phyloP scores from a whole-genome alignment of 2,113 vertebrate species.

The Gnathonemus longibarbis region DNA sequence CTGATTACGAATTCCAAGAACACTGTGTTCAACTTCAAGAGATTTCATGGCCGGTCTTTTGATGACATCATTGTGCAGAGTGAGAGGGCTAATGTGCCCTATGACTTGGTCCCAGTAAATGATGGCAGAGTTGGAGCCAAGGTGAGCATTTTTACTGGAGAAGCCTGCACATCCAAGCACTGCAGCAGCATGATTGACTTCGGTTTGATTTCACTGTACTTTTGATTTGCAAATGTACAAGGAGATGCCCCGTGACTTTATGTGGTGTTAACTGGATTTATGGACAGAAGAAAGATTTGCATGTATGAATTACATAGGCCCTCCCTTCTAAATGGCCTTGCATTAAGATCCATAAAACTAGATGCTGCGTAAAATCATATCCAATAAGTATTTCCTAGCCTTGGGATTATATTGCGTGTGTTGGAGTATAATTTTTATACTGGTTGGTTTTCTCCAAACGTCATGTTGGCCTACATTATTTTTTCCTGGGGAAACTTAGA shows the following conservation, averaged over 20 bases:
- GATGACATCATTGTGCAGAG: constrained; percentile 64
- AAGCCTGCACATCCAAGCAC: background rate
- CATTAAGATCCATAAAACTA: background rate
- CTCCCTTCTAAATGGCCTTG: background rate
- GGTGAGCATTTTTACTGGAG: constrained; percentile 46
- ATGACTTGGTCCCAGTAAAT: constrained; percentile 65
- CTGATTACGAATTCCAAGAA: constrained; percentile 71
- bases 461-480: background rate
- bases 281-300: background rate
- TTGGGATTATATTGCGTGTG: background rate
- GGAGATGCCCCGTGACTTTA: background rate
- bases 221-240: background rate
- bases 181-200: background rate
- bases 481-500: background rate
- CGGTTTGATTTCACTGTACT: background rate
- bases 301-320: background rate
- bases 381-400: background rate
- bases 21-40: constrained; percentile 71
- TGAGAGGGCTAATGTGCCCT: constrained; percentile 62
- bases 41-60: constrained; percentile 64
- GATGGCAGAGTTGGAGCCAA: constrained; percentile 69
- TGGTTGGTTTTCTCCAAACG: background rate
- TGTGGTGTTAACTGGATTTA: background rate
- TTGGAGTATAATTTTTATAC: background rate
- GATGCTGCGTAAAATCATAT: background rate